Evolutionary conservation across 1,140 invertebrate genomes (phyloP), one percentile per base, ranked within the genome.

Genomic region (Bombus waltoni): DNA sequence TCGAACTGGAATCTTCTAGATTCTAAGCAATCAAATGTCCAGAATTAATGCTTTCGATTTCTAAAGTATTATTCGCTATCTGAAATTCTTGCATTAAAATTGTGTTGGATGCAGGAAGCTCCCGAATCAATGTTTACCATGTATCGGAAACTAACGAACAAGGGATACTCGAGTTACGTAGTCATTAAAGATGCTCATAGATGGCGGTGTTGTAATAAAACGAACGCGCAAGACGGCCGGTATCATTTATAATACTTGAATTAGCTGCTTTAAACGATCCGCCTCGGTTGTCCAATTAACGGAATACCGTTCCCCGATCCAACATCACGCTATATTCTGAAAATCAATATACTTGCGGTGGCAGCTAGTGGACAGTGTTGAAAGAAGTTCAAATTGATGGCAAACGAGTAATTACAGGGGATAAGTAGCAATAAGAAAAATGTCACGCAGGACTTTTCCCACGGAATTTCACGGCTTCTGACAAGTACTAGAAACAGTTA

Each of bases 401-500:
- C 57, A 13, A 22, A 8, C n/a, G 40, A 32, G 66, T 22, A 47
- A 68, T 70, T 68, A 72, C 32, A n/a, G 32, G 5, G 22, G 32
- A 35, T 13, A 13, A 44, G 18, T 0, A 32, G 5, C 1, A 9
- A 18, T 22, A 81, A 13, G 35, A 32, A 40, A 42, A 57, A 42
- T 53, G 38, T 81, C 35, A 11, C 32, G 11, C 28, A 11, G 9
- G 6, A 68, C 15, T 44, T 71, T 79, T 66, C 35, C 75, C 85
- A 68, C 66, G 77, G 73, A 85, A 42, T 88, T 87, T 87, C 72
- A 71, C 57, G 38, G 42, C 25, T 68, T 80, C 32, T 76, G 78
- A 88, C 73, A 79, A 57, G 44, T 74, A 72, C n/a, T 13, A 22
- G 28, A 10, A n/a, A 13, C 28, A n/a, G 59, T 62, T 62, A 28